Percentiles rank a stretch among this genome's conserved stretches.
Evolutionary conservation across 2,888 invertebrate species (phyloP).

Genomic region (Tuta absoluta): DNA sequence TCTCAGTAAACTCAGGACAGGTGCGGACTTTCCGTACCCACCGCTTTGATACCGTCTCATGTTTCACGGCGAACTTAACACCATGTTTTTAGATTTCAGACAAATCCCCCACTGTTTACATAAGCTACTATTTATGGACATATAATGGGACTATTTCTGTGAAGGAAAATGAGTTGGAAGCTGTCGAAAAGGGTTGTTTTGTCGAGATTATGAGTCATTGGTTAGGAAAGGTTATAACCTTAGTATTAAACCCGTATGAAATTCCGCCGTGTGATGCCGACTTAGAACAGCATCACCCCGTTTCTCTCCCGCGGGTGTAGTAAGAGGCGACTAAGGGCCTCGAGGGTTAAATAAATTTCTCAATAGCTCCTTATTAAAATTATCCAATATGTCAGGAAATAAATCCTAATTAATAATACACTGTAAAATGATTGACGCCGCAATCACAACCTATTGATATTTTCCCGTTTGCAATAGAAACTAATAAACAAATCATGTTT

Average conservation of each 20-base stretch:
- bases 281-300: too few species aligned
- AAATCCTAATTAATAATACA: neutral
- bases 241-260: neutral
- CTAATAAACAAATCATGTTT: conserved; percentile 22
- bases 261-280: too few species aligned
- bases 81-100: conserved; percentile 13
- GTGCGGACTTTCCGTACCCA: conserved; percentile 65
- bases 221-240: neutral
- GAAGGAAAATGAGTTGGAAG: neutral
- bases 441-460: neutral
- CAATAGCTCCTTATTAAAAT: neutral
- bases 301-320: too few species aligned
- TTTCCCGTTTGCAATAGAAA: neutral
- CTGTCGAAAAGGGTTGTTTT: neutral
- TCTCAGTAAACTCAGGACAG: conserved; percentile 71
- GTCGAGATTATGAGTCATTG: neutral
- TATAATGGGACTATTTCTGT: conserved; percentile 13
- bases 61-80: conserved; percentile 54
- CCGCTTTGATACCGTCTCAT: conserved; percentile 69
- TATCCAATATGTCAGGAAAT: neutral
- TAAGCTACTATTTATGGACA: conserved; percentile 2
- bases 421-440: neutral
- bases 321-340: too few species aligned
- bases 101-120: conserved; percentile 16
- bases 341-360: too few species aligned